Conservation (phyloP, 1,140 invertebrate genomes). For the Diabrotica virgifera region DNA sequence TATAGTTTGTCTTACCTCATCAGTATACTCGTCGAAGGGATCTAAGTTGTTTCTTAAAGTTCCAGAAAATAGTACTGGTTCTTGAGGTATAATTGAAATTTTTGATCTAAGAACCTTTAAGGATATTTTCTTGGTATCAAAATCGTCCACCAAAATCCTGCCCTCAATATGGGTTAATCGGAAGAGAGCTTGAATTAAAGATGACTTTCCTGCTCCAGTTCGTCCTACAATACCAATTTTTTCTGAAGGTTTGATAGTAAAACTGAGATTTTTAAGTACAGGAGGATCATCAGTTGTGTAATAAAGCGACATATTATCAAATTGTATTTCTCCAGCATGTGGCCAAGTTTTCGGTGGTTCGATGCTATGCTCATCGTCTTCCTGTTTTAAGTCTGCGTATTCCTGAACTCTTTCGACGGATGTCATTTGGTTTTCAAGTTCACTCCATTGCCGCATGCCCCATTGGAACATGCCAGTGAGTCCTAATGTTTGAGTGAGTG, state of each 20-base stretch:
- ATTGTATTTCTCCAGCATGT: slow-evolving; percentile 19
- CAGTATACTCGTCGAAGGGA: slow-evolving; percentile 64
- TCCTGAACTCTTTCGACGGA: slow-evolving; percentile 13
- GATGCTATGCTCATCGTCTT: slow-evolving; percentile 28
- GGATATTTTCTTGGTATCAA: slow-evolving; percentile 61
- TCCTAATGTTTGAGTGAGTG: slow-evolving; percentile 54
- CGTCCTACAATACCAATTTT: too few species aligned
- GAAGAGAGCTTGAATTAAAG: slow-evolving; percentile 69
- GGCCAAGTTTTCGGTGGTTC: slow-evolving; percentile 51
- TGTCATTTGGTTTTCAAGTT: slow-evolving; percentile 66
- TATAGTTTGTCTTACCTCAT: slow-evolving; percentile 52
- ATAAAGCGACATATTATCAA: slow-evolving; percentile 54
- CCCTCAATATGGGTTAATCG: slow-evolving; percentile 66
- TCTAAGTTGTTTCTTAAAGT: too few species aligned
- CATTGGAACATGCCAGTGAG: slow-evolving; percentile 52
- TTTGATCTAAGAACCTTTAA: slow-evolving; percentile 67
- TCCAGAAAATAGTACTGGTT: slow-evolving; percentile 63
- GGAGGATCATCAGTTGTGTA: slow-evolving; percentile 50
- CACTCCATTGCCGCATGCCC: slow-evolving; percentile 59
- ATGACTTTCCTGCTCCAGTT: slow-evolving; percentile 66
- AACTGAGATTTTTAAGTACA: slow-evolving; percentile 55
- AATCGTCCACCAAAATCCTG: slow-evolving; percentile 67
- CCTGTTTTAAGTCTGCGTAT: slow-evolving; percentile 34
- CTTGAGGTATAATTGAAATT: slow-evolving; percentile 82
- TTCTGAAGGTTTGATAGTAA: too few species aligned